Evolutionary conservation across 1,140 invertebrate genomes (phyloP), one percentile per base, ranked within the genome.

Genomic region (Procambarus virginalis): DNA sequence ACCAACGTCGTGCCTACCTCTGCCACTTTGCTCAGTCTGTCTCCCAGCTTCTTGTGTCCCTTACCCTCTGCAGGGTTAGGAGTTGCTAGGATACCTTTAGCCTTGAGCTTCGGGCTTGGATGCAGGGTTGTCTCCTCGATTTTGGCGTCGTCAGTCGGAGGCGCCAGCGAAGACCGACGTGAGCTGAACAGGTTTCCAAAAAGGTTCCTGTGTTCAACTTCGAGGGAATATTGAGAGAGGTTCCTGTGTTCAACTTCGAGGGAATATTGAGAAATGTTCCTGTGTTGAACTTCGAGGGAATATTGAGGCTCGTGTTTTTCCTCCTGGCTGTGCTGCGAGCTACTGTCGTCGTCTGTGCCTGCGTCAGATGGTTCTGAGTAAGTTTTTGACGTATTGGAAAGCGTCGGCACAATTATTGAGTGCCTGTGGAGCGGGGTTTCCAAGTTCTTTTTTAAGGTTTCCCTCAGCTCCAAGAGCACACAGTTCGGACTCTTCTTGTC

Each of bases 11-110:
- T 55, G 83, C 88, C 79, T 68, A 89, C 88, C 60, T 70, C 88
- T 17, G 88, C 88, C n/a, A 89, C 88, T 79, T 89, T 89, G 75
- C 88, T 89, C 10, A 89, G 60, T 46, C 55, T 89, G 76, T 89
- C 88, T 14, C 88, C 88, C 14, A 89, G 76, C 46, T 82, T 84
- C 75, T 89, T 89, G 51, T 89, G 88, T 3, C 81, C 55, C 70
- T 89, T 89, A 20, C 51, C 73, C 4, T 82, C 79, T 2, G 4
- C 5, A 4, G 20, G 22, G 22, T 55, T 58, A 49, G 75, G 48
- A 12, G 75, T 48, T 0, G 55, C 51, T 14, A 60, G 5, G n/a
- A 49, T 45, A 17, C 78, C 81, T 55, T 89, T 89, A 8, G 58
- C 51, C 48, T 82, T 82, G 55, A 77, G 88, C 17, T 84, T 77